Evolutionary conservation across 2,113 vertebrate species (phyloP).

Genomic region (Bos javanicus): DNA sequence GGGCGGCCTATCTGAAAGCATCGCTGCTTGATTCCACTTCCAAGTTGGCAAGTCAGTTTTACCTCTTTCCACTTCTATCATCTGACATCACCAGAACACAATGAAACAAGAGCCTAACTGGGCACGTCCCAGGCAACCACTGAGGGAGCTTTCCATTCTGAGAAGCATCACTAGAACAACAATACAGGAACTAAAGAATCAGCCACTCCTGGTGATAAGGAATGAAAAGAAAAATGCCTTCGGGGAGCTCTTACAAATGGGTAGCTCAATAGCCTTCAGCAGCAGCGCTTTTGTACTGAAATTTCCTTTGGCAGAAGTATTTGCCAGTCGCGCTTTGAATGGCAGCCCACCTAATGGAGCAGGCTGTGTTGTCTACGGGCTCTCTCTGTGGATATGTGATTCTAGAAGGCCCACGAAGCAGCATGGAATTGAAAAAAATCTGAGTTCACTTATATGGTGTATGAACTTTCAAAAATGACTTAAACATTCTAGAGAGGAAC

Average conservation of each 20-base stretch:
- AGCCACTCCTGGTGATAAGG: neutral
- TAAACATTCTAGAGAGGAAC: neutral
- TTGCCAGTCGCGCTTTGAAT: neutral
- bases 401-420: neutral
- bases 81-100: neutral
- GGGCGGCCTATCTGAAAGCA: neutral
- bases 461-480: neutral
- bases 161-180: neutral
- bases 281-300: neutral
- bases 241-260: conserved; percentile 32
- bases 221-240: conserved; percentile 57
- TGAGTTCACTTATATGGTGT: neutral
- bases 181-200: conserved; percentile 16
- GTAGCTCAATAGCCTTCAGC: conserved; percentile 6
- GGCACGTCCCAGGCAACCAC: neutral
- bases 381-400: neutral
- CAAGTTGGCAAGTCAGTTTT: neutral
- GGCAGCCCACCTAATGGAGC: conserved; percentile 38
- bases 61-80: no score
- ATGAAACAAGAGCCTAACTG: neutral
- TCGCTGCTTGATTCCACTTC: neutral
- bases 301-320: conserved; percentile 45
- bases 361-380: neutral
- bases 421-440: neutral
- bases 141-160: neutral